Conservation (phyloP, 2,113 vertebrate genomes). For the Chelonoidis abingdonii region DNA sequence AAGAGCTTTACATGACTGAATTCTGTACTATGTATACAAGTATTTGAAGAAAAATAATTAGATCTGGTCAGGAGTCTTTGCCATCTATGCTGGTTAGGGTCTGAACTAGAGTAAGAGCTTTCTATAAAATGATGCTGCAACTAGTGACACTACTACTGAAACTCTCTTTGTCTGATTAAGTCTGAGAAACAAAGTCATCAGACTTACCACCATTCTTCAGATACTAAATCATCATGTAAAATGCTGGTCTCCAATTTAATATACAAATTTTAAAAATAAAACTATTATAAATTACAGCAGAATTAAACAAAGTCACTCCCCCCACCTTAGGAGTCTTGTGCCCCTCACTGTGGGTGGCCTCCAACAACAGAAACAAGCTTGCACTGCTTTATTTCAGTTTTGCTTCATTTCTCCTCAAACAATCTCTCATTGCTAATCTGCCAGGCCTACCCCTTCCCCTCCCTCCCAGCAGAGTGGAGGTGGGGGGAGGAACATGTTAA, state of each 20-base stretch:
- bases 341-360: slow-evolving; percentile 77
- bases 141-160: neutral
- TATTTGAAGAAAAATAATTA: neutral
- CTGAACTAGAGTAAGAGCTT: neutral
- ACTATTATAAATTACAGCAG: slow-evolving; percentile 69
- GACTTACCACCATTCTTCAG: slow-evolving; percentile 34
- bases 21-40: neutral
- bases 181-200: neutral
- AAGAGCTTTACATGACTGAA: neutral
- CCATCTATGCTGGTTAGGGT: neutral
- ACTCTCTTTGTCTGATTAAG: neutral
- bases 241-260: slow-evolving; percentile 56
- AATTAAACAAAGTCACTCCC: slow-evolving; percentile 76
- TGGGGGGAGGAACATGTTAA: slow-evolving; percentile 50
- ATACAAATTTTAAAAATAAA: slow-evolving; percentile 46
- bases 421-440: slow-evolving; percentile 75
- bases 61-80: neutral
- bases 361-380: slow-evolving; percentile 73
- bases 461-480: neutral
- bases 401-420: slow-evolving; percentile 81
- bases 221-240: slow-evolving; percentile 40
- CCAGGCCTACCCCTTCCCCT: neutral
- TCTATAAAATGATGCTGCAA: neutral
- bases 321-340: slow-evolving; percentile 51
- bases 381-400: slow-evolving; percentile 82